Evolutionary conservation across 1,140 invertebrate species (phyloP).

Genomic region (Rhyacophila brunnea): DNA sequence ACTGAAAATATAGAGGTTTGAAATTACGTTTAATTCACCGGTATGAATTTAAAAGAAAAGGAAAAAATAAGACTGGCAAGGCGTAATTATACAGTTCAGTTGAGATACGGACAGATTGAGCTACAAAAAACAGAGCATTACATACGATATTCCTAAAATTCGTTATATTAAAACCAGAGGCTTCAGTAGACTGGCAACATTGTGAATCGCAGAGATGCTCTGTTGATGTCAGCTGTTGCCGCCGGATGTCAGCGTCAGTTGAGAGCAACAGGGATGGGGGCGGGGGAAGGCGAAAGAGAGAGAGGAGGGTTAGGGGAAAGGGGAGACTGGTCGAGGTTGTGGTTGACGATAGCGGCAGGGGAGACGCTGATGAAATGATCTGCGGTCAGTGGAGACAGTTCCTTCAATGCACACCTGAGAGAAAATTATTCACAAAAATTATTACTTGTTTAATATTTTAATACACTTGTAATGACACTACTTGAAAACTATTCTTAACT

Average conservation of each 20-base stretch:
- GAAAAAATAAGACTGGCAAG: no score
- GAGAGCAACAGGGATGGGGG: slow-evolving; percentile 24
- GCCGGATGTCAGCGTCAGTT: slow-evolving; percentile 22
- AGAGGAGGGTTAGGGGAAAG: slow-evolving; percentile 9
- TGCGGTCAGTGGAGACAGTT: slow-evolving; percentile 43
- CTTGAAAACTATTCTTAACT: no score
- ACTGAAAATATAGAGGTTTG: no score
- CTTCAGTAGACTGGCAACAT: background rate
- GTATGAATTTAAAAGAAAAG: no score
- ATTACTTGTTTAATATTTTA: background rate
- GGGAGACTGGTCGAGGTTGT: slow-evolving; percentile 13
- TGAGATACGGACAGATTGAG: background rate
- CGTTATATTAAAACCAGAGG: background rate
- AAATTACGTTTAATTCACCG: no score
- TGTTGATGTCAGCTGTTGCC: background rate
- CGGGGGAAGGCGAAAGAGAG: slow-evolving; percentile 15
- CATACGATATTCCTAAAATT: background rate
- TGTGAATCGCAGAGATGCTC: background rate
- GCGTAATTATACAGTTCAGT: no score
- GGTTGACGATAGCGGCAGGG: slow-evolving; percentile 23
- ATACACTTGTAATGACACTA: no score
- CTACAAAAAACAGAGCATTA: background rate
- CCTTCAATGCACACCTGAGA: slow-evolving; percentile 40
- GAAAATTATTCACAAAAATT: background rate
- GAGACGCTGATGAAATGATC: slow-evolving; percentile 36